These are phyloP conservation scores for Amaurobius ferox DNA, from an alignment of 2,888 invertebrate species.

Conservation along the genomic window DNA sequence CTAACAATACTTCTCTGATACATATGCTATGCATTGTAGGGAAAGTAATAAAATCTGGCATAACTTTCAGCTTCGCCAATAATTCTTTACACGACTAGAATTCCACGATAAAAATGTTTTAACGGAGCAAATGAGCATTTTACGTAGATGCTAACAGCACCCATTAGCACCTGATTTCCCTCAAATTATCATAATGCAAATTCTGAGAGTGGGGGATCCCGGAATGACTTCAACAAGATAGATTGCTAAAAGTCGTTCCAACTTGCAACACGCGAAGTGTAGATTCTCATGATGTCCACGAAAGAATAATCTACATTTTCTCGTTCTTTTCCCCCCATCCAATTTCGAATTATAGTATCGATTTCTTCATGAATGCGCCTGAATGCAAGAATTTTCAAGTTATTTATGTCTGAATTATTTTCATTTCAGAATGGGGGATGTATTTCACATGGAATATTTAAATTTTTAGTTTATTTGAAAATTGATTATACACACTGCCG, in stretches of 20 bases:
- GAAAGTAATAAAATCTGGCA: too few relatives aligned
- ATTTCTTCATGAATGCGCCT: too few relatives aligned
- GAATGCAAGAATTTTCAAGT: too few relatives aligned
- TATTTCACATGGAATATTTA: too few relatives aligned
- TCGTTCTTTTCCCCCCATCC: too few relatives aligned
- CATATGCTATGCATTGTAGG: too few relatives aligned
- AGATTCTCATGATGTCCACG: neutral
- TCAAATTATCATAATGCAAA: conserved; percentile 18
- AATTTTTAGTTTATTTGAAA: too few relatives aligned
- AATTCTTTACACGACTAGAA: neutral
- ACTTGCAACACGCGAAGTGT: neutral
- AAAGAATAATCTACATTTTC: neutral
- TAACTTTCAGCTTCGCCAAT: neutral
- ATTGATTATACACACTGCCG: too few relatives aligned
- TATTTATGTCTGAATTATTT: too few relatives aligned
- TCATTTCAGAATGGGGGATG: too few relatives aligned
- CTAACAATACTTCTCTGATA: too few relatives aligned
- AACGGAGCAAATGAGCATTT: conserved; percentile 8
- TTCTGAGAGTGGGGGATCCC: neutral
- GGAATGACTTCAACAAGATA: neutral
- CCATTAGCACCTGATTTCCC: conserved; percentile 14
- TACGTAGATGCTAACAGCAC: neutral
- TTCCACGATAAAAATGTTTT: neutral
- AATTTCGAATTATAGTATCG: too few relatives aligned
- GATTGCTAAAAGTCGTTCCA: neutral